A percentile compares a stretch with the other conserved stretches of the same genome.
Conservation (phyloP, 2,888 invertebrate genomes). For the Linhomoeus sp. region DNA sequence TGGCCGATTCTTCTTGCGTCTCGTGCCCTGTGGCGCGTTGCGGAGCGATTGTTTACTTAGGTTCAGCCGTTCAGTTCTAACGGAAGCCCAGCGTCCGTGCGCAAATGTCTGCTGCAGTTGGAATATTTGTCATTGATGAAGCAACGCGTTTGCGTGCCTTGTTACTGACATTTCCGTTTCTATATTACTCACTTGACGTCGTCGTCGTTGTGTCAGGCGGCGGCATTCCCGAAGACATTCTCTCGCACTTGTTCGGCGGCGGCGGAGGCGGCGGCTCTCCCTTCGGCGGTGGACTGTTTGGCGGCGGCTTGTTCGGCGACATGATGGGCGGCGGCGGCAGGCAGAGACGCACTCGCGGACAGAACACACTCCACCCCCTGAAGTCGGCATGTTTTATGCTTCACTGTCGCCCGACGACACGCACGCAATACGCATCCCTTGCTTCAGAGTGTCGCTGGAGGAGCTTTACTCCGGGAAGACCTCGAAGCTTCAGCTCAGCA, state of each 20-base stretch:
- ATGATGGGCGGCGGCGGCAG: slow-evolving; percentile 26
- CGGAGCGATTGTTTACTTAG: too few species aligned
- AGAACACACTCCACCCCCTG: slow-evolving; percentile 60
- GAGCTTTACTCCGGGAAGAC: slow-evolving; percentile 76
- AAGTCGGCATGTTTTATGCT: slow-evolving; percentile 47
- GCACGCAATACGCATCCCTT: slow-evolving; percentile 8
- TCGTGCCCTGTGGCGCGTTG: too few species aligned
- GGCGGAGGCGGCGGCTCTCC: slow-evolving; percentile 23
- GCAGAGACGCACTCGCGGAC: slow-evolving; percentile 38
- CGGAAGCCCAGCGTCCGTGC: too few species aligned
- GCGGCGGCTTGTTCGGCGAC: slow-evolving; percentile 13
- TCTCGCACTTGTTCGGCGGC: slow-evolving; percentile 47
- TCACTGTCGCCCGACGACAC: slow-evolving; percentile 47
- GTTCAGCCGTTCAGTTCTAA: too few species aligned
- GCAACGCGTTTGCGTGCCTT: too few species aligned
- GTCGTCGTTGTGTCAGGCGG: too few species aligned
- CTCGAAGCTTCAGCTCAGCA: slow-evolving; percentile 55
- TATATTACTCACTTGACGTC: too few species aligned
- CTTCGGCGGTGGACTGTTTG: slow-evolving; percentile 25
- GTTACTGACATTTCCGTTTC: too few species aligned
- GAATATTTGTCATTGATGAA: too few species aligned
- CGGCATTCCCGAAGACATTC: slow-evolving; percentile 40
- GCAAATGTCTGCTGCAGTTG: too few species aligned
- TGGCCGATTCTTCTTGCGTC: too few species aligned
- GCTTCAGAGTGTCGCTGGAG: slow-evolving; percentile 54